Percentiles rank a stretch among this genome's conserved stretches.
Evolutionary conservation across 2,113 vertebrate species (phyloP).

Genomic region (Corynorhinus townsendii): DNA sequence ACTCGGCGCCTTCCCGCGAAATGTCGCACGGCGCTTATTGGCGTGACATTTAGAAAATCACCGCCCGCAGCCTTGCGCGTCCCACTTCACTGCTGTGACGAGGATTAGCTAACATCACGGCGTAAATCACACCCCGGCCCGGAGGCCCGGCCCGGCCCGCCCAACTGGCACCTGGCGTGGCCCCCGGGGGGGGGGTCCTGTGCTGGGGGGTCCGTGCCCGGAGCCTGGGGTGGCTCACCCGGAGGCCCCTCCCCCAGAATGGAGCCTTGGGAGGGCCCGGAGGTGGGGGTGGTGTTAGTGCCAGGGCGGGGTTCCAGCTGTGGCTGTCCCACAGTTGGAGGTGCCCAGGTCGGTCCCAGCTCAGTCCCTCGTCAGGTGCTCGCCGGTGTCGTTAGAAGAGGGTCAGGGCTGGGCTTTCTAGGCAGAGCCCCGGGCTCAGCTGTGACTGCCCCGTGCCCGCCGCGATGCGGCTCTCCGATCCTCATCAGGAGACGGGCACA

Average conservation of each 20-base stretch:
- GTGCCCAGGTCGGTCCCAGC: background rate
- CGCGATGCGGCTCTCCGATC: background rate
- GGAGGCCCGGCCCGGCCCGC: too few species aligned
- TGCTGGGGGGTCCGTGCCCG: background rate
- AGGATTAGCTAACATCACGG: conserved; percentile 61
- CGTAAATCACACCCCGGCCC: conserved; percentile 60
- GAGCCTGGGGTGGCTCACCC: background rate
- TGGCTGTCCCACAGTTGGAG: background rate
- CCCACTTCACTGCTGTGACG: conserved; percentile 70
- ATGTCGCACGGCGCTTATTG: conserved; percentile 79
- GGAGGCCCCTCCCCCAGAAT: background rate
- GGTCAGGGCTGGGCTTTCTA: background rate
- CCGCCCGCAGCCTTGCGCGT: conserved; percentile 61
- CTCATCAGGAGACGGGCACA: background rate
- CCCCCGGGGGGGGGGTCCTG: background rate
- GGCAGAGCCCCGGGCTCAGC: background rate
- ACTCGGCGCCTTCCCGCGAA: conserved; percentile 74
- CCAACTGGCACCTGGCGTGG: background rate
- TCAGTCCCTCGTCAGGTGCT: background rate
- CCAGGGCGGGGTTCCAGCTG: background rate
- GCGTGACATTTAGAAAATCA: conserved; percentile 84
- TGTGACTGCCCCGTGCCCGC: background rate
- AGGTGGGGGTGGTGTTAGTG: background rate
- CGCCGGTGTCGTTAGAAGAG: background rate
- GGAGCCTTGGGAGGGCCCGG: background rate